Percentiles rank a stretch among this genome's conserved stretches.
Conservation (phyloP, 2,888 invertebrate genomes). For the Stenoptilia bipunctidactyla region DNA sequence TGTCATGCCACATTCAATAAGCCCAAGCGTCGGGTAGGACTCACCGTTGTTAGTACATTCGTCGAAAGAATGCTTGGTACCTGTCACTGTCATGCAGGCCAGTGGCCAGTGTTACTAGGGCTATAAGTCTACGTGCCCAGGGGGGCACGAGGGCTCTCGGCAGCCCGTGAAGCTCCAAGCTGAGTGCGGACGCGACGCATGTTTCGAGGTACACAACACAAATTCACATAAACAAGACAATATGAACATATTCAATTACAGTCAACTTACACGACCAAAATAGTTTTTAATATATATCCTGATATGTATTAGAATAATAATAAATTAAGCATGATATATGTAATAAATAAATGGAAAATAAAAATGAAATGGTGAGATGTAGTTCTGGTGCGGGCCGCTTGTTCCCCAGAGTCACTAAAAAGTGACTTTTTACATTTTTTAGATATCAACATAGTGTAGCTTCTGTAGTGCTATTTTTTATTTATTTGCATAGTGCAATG, state of each 20-base stretch:
- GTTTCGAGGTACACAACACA: conserved; percentile 60
- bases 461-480: neutral
- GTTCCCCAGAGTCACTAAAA: neutral
- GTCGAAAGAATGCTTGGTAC: conserved; percentile 56
- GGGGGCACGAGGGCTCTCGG: conserved; percentile 44
- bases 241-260: conserved; percentile 47
- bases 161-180: conserved; percentile 54
- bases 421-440: neutral
- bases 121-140: conserved; percentile 52
- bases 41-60: conserved; percentile 61
- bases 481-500: neutral
- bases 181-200: conserved; percentile 62
- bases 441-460: neutral
- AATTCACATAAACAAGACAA: conserved; percentile 70
- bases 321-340: conserved; percentile 44
- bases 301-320: conserved; percentile 30
- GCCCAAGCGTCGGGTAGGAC: conserved; percentile 21
- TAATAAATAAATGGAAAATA: conserved; percentile 9
- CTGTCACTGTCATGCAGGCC: conserved; percentile 54
- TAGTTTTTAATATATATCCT: conserved; percentile 47
- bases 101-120: conserved; percentile 50
- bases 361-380: conserved; percentile 1
- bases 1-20: conserved; percentile 39
- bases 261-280: conserved; percentile 66
- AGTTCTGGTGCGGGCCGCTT: conserved; percentile 17